Conservation (phyloP, 2,797 vertebrate species). For the Gymnoscopelus braueri region DNA sequence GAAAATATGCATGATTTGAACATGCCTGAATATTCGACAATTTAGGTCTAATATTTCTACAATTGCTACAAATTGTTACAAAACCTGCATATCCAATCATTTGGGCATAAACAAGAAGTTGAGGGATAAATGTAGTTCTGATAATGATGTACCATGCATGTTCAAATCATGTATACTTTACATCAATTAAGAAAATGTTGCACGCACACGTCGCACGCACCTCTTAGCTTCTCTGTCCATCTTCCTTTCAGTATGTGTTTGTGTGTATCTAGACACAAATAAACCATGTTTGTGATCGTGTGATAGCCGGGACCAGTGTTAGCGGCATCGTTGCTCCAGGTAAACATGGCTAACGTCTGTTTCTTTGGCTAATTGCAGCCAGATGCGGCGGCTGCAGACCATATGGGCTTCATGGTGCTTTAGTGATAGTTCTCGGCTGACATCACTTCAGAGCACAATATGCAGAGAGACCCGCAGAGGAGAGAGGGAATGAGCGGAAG, state of each 20-base stretch:
- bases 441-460: slow-evolving; percentile 69
- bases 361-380: slow-evolving; percentile 75
- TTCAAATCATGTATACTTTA: too few relatives aligned
- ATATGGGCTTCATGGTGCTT: slow-evolving; percentile 70
- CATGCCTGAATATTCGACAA: too few relatives aligned
- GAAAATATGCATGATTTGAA: too few relatives aligned
- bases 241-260: slow-evolving; percentile 1
- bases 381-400: slow-evolving; percentile 73
- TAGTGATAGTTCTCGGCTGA: slow-evolving; percentile 80
- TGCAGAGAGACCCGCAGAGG: slow-evolving; percentile 51
- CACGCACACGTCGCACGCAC: slow-evolving; percentile 4
- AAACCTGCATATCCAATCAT: too few relatives aligned
- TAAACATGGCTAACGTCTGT: slow-evolving; percentile 73
- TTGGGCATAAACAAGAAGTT: too few relatives aligned
- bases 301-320: slow-evolving; percentile 23
- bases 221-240: slow-evolving; percentile 2
- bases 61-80: too few relatives aligned
- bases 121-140: too few relatives aligned
- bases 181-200: too few relatives aligned
- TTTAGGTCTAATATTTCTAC: too few relatives aligned
- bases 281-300: slow-evolving; percentile 24
- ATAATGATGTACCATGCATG: too few relatives aligned
- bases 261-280: slow-evolving; percentile 1
- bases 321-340: slow-evolving; percentile 64
- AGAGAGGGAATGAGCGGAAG: slow-evolving; percentile 23